Conservation (phyloP, 1,140 invertebrate genomes). For the Leptinotarsa defecta region DNA sequence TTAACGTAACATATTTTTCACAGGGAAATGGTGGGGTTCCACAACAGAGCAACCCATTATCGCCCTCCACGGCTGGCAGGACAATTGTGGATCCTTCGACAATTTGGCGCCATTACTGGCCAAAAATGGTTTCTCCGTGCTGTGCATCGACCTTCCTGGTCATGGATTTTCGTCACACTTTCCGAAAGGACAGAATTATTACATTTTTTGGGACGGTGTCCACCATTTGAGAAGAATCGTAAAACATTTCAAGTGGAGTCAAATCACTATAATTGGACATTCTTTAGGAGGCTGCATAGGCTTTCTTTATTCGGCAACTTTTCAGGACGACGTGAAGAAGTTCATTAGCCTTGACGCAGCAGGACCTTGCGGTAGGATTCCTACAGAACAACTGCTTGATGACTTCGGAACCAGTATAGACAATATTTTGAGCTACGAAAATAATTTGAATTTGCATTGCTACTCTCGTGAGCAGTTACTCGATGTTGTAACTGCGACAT, state of each 20-base stretch:
- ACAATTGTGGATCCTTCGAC: slow-evolving; percentile 89
- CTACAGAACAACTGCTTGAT: slow-evolving; percentile 61
- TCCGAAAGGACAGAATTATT: slow-evolving; percentile 71
- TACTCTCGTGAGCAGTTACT: slow-evolving; percentile 78
- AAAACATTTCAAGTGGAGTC: slow-evolving; percentile 78
- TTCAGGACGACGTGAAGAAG: slow-evolving; percentile 72
- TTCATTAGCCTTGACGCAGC: slow-evolving; percentile 79
- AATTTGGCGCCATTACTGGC: slow-evolving; percentile 73
- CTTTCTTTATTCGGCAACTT: slow-evolving; percentile 79
- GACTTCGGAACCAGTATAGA: slow-evolving; percentile 64
- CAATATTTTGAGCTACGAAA: slow-evolving; percentile 73
- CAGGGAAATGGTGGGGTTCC: slow-evolving; percentile 80
- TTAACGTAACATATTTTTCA: slow-evolving; percentile 28
- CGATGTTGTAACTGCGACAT: slow-evolving; percentile 70
- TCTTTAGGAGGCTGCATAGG: slow-evolving; percentile 80
- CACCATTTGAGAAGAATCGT: slow-evolving; percentile 73
- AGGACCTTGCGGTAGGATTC: slow-evolving; percentile 66
- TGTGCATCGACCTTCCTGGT: slow-evolving; percentile 78
- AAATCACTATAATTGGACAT: slow-evolving; percentile 78
- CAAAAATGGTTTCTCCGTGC: slow-evolving; percentile 61
- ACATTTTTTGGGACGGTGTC: slow-evolving; percentile 77
- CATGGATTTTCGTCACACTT: slow-evolving; percentile 83
- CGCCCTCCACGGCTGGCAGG: slow-evolving; percentile 86
- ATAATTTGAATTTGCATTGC: slow-evolving; percentile 57
- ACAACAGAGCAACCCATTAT: slow-evolving; percentile 72